These are phyloP conservation scores for Leucopsar rothschildi DNA, from an alignment of 2,113 vertebrate species.

Conservation along the genomic window DNA sequence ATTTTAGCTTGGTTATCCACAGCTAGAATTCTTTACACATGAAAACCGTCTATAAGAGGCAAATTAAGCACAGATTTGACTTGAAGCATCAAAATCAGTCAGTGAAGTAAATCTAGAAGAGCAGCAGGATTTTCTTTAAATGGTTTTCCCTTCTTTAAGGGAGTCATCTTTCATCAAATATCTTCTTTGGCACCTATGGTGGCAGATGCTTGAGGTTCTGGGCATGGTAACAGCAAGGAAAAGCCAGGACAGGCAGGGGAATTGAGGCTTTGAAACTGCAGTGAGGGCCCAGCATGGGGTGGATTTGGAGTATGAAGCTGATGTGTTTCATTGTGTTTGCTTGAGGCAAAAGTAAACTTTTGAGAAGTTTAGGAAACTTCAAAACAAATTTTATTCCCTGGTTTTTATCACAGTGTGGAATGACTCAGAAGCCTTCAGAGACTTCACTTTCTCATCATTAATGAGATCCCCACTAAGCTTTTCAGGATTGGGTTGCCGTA, in stretches of 20 bases:
- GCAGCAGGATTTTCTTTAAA: background rate
- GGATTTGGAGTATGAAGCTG: background rate
- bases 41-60: background rate
- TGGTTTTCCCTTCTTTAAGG: background rate
- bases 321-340: background rate
- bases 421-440: background rate
- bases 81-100: background rate
- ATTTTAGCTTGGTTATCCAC: background rate
- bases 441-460: background rate
- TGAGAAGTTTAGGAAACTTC: background rate
- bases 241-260: background rate
- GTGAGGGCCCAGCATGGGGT: background rate
- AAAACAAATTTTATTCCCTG: background rate
- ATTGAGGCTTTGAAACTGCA: background rate
- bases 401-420: background rate
- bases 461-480: background rate
- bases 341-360: background rate
- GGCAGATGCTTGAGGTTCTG: background rate
- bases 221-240: background rate
- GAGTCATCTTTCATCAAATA: background rate
- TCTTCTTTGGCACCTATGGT: background rate
- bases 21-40: background rate
- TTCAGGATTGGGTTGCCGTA: background rate
- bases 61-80: background rate
- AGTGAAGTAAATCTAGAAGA: background rate